Base-by-base conservation (phyloP, 2,888 invertebrate species). In the Disparrhopalites patrizii region DNA sequence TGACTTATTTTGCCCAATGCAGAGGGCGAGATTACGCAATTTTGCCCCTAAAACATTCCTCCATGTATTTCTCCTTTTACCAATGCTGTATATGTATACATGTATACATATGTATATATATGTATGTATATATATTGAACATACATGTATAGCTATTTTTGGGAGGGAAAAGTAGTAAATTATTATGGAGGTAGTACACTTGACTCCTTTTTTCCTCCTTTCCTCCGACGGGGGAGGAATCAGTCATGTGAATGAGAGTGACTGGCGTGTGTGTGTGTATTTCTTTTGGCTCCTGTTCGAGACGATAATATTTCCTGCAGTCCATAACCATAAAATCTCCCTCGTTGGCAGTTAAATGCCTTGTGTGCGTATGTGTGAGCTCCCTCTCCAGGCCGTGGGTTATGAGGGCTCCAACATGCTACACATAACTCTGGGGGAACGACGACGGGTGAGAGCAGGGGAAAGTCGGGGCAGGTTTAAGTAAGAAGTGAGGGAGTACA, bases 271-370 rank as follows among this genome's bases (percentile, higher is more conserved):
- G n/a, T 47, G 40, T 40, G 40, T 40, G 15, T 40, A 18, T 40
- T 40, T 10, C 43, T 43, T n/a, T 15, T n/a, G 7, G 8, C 8
- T 47, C n/a, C 47, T 20, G 7, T 33, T 18, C 54, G 23, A 28
- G 52, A 63, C 63, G 56, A 56, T 63, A 63, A 63, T 63, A 63
- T 63, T 63, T 63, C 56, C 63, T 63, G 23, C 25, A 62, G 62
- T 62, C 63, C 63, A 63, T 63, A 63, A 63, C 56, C 63, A 47
- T 63, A 63, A 63, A 63, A 63, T 61, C 61, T 61, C 50, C 51
- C 61, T 61, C 28, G 31, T 31, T 61, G 51, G 33, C 61, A 51
- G 50, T 61, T 61, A 31, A 47, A 47, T 51, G 50, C 50, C 60
- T 33, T 61, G 31, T 31, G 13, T 30, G 47, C 3, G n/a, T 5